phyloP scores from a whole-genome alignment of 2,797 vertebrate genomes.

The Lagorchestes hirsutus region DNA sequence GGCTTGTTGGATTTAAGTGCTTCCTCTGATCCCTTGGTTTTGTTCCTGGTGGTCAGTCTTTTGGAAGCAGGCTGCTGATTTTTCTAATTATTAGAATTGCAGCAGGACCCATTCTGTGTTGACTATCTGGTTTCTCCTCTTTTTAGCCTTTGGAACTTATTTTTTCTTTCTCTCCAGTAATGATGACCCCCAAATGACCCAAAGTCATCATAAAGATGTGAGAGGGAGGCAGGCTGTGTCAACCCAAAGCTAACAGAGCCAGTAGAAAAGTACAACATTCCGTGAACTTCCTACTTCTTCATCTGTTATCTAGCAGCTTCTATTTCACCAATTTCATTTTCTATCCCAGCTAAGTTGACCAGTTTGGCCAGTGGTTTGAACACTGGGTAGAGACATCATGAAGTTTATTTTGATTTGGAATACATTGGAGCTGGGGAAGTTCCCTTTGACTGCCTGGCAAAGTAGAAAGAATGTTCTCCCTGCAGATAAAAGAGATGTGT shows the following conservation, averaged over 20 bases:
- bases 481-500: neutral
- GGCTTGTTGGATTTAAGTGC: neutral
- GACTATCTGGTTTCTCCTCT: neutral
- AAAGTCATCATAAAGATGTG: neutral
- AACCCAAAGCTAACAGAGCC: neutral
- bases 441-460: neutral
- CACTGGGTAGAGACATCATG: neutral
- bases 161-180: neutral
- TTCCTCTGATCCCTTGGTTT: neutral
- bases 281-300: neutral
- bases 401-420: neutral
- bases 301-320: neutral
- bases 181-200: neutral
- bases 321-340: neutral
- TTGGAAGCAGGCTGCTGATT: neutral
- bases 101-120: neutral
- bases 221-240: neutral
- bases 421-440: neutral
- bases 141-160: neutral
- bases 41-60: neutral
- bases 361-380: neutral
- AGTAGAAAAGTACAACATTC: neutral
- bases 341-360: neutral
- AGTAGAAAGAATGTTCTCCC: neutral
- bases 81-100: neutral